Conservation (phyloP, 2,113 vertebrate species). For the Rousettus leschenaultii region DNA sequence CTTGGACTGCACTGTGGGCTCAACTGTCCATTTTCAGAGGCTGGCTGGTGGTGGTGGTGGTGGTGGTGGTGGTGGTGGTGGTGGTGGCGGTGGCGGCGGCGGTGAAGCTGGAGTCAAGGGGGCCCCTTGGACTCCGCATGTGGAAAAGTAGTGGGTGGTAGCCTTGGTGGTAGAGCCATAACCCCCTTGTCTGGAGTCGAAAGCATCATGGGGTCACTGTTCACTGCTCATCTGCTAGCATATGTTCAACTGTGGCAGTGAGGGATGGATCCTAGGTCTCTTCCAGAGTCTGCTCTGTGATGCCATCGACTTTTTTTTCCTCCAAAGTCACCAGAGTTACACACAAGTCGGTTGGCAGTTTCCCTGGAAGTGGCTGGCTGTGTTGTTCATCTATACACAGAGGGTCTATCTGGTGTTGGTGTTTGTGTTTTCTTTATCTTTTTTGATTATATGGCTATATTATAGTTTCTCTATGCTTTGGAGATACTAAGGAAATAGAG, state of each 20-base stretch:
- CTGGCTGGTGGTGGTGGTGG: too few relatives aligned
- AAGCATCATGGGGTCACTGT: not conserved
- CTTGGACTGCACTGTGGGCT: not conserved
- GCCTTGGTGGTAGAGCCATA: not conserved
- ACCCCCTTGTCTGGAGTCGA: not conserved
- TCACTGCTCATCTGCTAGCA: not conserved
- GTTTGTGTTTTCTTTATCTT: not conserved
- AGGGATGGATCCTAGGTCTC: not conserved
- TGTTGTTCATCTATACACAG: not conserved
- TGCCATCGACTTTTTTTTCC: not conserved
- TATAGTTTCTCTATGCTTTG: not conserved
- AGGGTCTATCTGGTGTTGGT: not conserved
- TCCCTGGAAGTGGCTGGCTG: not conserved
- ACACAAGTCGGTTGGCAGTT: not conserved
- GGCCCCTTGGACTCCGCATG: not conserved
- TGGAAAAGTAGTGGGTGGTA: not conserved
- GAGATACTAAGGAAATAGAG: slow-evolving; percentile 12
- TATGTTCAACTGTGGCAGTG: not conserved
- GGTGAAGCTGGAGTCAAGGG: not conserved
- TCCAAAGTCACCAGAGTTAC: not conserved
- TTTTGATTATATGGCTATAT: not conserved
- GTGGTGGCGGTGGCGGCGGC: too few relatives aligned
- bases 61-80: too few relatives aligned
- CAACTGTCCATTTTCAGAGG: not conserved
- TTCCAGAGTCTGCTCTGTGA: not conserved